Evolutionary conservation across 2,797 vertebrate species (phyloP).

Genomic region (Urosaurus nigricauda): DNA sequence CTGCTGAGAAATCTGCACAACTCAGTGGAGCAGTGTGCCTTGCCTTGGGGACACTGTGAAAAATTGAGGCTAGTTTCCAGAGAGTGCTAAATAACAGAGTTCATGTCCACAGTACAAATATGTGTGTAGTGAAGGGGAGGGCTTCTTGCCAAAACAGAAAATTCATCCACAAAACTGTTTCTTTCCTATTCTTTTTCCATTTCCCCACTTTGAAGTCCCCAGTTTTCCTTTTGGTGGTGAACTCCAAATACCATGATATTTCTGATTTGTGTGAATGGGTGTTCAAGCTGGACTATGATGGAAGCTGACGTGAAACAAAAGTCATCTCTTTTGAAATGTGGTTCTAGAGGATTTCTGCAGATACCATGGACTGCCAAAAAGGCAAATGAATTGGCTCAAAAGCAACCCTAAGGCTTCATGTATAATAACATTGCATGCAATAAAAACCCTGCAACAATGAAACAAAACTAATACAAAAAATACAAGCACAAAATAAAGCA

Average conservation of each 20-base stretch:
- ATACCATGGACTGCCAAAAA: too few relatives aligned
- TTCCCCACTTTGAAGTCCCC: neutral
- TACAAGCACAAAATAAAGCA: neutral
- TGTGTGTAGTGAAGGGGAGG: neutral
- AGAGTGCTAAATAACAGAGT: conserved; percentile 5
- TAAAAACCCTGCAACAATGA: neutral
- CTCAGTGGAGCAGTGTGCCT: conserved; percentile 24
- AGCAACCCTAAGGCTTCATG: too few relatives aligned
- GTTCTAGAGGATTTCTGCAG: too few relatives aligned
- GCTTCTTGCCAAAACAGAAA: neutral
- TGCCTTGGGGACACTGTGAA: neutral
- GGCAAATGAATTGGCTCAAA: too few relatives aligned
- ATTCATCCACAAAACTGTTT: neutral
- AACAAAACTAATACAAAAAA: neutral
- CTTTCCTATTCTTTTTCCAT: neutral
- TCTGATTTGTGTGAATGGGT: neutral
- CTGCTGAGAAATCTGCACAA: conserved; percentile 21
- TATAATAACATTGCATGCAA: neutral
- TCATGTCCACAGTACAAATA: neutral
- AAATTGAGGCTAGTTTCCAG: neutral
- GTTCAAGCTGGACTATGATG: neutral
- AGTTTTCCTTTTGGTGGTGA: neutral
- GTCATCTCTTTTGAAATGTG: too few relatives aligned
- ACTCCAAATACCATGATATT: neutral
- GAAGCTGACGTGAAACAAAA: too few relatives aligned